These are phyloP conservation scores for Falco biarmicus DNA, from an alignment of 2,797 vertebrate species.

Conservation along the genomic window DNA sequence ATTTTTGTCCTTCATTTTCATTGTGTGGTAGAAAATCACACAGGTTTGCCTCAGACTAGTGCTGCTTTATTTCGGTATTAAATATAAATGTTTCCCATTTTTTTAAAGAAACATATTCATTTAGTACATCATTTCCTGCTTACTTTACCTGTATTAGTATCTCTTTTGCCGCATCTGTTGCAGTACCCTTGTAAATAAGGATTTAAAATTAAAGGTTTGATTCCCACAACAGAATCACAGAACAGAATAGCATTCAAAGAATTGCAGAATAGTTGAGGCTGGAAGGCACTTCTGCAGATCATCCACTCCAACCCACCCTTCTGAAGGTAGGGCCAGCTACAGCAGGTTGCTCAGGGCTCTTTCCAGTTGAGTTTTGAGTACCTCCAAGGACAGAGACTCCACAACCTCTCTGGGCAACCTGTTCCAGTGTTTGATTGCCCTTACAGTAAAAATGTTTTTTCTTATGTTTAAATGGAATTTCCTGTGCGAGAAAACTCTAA, in stretches of 20 bases:
- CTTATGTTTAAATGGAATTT: neutral
- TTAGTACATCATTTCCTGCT: neutral
- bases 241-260: neutral
- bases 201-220: neutral
- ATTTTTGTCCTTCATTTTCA: neutral
- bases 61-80: neutral
- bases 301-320: too few species aligned
- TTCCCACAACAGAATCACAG: neutral
- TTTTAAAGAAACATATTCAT: neutral
- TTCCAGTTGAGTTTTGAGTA: neutral
- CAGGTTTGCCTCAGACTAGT: neutral
- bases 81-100: neutral
- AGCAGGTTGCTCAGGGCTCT: neutral
- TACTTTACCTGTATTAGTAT: neutral
- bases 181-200: neutral
- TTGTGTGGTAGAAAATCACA: neutral
- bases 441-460: neutral
- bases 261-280: neutral
- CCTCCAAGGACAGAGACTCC: neutral
- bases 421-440: neutral
- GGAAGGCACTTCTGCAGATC: neutral
- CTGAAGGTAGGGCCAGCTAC: neutral
- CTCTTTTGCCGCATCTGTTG: neutral
- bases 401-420: neutral
- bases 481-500: neutral